phyloP scores from a whole-genome alignment of 2,888 invertebrate genomes.

The Eurytoma adleriae region DNA sequence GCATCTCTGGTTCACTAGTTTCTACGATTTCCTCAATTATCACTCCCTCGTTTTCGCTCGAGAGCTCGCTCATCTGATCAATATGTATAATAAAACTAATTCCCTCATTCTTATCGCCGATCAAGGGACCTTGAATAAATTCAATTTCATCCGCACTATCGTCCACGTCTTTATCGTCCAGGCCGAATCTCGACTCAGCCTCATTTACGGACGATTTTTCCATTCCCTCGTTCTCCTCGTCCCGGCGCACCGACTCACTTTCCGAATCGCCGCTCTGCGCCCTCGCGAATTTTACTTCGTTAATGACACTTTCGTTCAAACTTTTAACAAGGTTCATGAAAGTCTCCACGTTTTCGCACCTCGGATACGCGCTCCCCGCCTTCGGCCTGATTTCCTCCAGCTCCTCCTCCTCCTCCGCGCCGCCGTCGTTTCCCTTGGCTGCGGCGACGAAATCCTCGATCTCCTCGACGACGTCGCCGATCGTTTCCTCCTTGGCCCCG shows the following conservation, averaged over 20 bases:
- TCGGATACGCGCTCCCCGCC: constrained; percentile 10
- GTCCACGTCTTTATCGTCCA: not conserved
- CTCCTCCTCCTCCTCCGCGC: not conserved
- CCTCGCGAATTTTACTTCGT: constrained; percentile 18
- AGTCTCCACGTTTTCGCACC: constrained; percentile 38
- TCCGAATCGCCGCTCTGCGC: not conserved
- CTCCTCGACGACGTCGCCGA: too few relatives aligned
- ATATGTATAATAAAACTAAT: too few relatives aligned
- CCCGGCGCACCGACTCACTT: not conserved
- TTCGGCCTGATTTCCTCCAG: constrained; percentile 7
- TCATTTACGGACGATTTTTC: not conserved
- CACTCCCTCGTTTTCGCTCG: constrained; percentile 6
- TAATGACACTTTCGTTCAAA: constrained; percentile 47
- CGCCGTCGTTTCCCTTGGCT: too few relatives aligned
- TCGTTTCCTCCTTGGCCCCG: too few relatives aligned
- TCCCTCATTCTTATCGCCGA: too few relatives aligned
- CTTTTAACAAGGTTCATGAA: constrained; percentile 50
- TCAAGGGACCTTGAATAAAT: too few relatives aligned
- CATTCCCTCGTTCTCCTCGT: not conserved
- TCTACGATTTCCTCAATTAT: constrained; percentile 3
- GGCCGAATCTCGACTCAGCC: too few relatives aligned
- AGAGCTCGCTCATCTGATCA: not conserved
- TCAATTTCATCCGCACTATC: not conserved
- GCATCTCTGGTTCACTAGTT: constrained; percentile 19
- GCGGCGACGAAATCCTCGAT: too few relatives aligned